Evolutionary conservation across 2,888 invertebrate species (phyloP).

Genomic region (Charanyca ferruginea): DNA sequence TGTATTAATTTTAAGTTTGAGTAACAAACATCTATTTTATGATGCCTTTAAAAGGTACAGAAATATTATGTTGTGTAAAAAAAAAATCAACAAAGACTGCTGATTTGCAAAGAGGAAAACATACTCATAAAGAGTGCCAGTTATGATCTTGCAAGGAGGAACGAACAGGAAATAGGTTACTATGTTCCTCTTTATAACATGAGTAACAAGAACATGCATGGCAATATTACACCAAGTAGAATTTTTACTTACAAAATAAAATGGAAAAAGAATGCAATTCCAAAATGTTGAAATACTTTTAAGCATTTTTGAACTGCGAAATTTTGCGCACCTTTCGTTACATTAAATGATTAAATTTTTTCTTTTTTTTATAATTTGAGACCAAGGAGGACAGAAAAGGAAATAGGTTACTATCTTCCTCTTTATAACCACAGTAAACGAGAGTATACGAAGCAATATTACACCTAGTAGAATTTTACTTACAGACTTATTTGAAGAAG

Average conservation of each 20-base stretch:
- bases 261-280: neutral
- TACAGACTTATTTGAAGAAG: neutral
- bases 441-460: constrained; percentile 23
- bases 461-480: constrained; percentile 8
- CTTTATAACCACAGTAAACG: constrained; percentile 29
- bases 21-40: neutral
- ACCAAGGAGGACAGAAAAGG: neutral
- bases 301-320: neutral
- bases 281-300: neutral
- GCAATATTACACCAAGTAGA: constrained; percentile 12
- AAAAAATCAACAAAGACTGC: neutral
- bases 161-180: constrained; percentile 44
- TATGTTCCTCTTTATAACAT: constrained; percentile 33
- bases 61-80: neutral
- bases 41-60: neutral
- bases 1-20: too few species aligned
- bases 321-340: neutral
- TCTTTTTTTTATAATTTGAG: neutral
- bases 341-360: neutral
- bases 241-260: constrained; percentile 11
- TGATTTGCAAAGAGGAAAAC: constrained; percentile 41
- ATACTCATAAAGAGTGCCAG: constrained; percentile 44
- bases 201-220: constrained; percentile 28
- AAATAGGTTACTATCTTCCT: constrained; percentile 21
- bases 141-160: constrained; percentile 45